Conservation (phyloP, 2,113 vertebrate species). For the Aleadryas rufinucha region DNA sequence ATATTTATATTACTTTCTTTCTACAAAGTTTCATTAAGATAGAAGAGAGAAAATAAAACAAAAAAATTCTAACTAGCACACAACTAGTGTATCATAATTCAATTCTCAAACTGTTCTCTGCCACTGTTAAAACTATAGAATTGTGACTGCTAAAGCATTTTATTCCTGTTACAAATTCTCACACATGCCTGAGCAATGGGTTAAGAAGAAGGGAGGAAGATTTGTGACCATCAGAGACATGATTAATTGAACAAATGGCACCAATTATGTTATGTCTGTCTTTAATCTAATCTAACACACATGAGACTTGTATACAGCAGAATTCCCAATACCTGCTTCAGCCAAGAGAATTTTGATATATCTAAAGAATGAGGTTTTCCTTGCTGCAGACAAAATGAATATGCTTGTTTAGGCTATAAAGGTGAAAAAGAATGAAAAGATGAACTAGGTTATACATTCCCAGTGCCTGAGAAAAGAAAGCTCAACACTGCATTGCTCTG, state of each 20-base stretch:
- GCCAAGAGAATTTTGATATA: not conserved
- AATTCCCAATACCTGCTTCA: not conserved
- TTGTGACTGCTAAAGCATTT: not conserved
- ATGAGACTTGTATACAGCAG: not conserved
- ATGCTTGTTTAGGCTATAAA: conserved; percentile 38
- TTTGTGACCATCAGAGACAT: not conserved
- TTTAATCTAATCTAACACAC: not conserved
- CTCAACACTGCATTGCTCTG: not conserved
- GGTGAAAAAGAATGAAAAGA: conserved; percentile 2
- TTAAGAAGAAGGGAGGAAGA: not conserved
- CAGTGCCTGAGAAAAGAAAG: not conserved
- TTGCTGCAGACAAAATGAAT: conserved; percentile 40
- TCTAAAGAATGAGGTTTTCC: conserved; percentile 16
- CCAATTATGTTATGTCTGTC: not conserved
- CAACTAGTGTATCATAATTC: not conserved
- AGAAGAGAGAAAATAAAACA: not conserved
- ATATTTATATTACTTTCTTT: not conserved
- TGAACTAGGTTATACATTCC: not conserved
- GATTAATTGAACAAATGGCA: not conserved
- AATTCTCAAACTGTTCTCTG: not conserved
- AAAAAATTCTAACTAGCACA: not conserved
- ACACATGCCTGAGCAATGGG: not conserved
- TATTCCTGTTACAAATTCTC: not conserved
- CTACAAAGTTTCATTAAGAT: not conserved
- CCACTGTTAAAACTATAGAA: not conserved